Evolutionary conservation across 2,888 invertebrate genomes (phyloP), one percentile per base, ranked within the genome.

Genomic region (Ectemnius continuus): DNA sequence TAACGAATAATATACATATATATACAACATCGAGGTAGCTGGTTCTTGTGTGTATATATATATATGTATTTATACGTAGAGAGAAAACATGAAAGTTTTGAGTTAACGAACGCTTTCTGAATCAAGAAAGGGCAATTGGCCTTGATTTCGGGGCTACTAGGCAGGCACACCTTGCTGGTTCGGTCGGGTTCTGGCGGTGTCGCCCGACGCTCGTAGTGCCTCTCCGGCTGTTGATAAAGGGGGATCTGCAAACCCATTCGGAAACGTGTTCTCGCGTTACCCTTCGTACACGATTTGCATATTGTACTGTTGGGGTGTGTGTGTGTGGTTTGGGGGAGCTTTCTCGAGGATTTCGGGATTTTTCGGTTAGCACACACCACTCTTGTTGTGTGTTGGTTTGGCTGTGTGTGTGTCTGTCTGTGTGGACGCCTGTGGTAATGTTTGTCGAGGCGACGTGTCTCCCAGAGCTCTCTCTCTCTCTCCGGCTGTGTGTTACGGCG

Each of bases 161-260:
- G 88, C 90, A 89, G 90, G 89, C 91, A 91, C 91, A 91, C 91
- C 91, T 91, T 91, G 91, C 91, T 91, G 89, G 89, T 91, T 91
- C 91, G 89, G 90, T 91, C 91, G 89, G 91, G 91, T 90, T 91
- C 88, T 89, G 90, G 90, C 89, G 90, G 90, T 87, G 91, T 90
- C 85, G 91, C 90, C 89, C 90, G 89, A 85, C 91, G 90, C 91
- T 91, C 91, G 90, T 91, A 91, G 90, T 91, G 92, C 88, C 92
- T 92, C 91, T 92, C 92, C 90, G 92, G 92, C 91, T 93, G 93
- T 92, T 93, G 93, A 92, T 93, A 93, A 92, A 93, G 92, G 91
- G 93, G 93, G 91, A 93, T 93, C 93, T 93, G 92, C 91, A 90
- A 90, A 90, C 88, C 90, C 90, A 90, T 88, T 90, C 87, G 88